Evolutionary conservation across 2,797 vertebrate species (phyloP).

Genomic region (Alcedo quadribrachys): DNA sequence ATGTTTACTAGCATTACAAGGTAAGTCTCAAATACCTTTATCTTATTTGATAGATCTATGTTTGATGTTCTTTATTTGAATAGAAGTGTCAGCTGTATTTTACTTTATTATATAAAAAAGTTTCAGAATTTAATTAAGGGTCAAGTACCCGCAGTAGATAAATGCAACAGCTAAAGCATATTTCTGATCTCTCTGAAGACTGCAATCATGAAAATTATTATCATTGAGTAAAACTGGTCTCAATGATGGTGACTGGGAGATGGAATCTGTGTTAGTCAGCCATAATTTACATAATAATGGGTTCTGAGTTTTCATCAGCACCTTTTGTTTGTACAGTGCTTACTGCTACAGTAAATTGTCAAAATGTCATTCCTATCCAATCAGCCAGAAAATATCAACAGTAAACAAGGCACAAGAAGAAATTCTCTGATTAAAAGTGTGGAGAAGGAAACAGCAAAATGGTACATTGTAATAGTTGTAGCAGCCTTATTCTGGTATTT

Average conservation of each 20-base stretch:
- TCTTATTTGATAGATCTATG: slow-evolving; percentile 78
- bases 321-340: slow-evolving; percentile 91
- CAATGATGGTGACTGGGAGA: slow-evolving; percentile 85
- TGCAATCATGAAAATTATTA: slow-evolving; percentile 96
- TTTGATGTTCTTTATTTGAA: slow-evolving; percentile 79
- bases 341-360: slow-evolving; percentile 91
- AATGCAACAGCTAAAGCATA: slow-evolving; percentile 86
- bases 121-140: slow-evolving; percentile 89
- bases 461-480: slow-evolving; percentile 27
- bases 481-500: slow-evolving; percentile 45
- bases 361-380: slow-evolving; percentile 89
- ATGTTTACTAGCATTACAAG: slow-evolving; percentile 75
- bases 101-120: slow-evolving; percentile 88
- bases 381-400: slow-evolving; percentile 85
- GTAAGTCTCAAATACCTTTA: slow-evolving; percentile 82
- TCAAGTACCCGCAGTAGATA: slow-evolving; percentile 82
- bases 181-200: slow-evolving; percentile 87
- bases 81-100: slow-evolving; percentile 87
- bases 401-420: slow-evolving; percentile 84
- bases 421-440: slow-evolving; percentile 82
- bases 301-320: slow-evolving; percentile 91
- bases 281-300: slow-evolving; percentile 97
- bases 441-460: slow-evolving; percentile 58
- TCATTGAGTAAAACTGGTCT: slow-evolving; percentile 90
- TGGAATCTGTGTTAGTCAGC: slow-evolving; percentile 87